phyloP scores from a whole-genome alignment of 2,888 invertebrate genomes.

The Geophilus truncorum region DNA sequence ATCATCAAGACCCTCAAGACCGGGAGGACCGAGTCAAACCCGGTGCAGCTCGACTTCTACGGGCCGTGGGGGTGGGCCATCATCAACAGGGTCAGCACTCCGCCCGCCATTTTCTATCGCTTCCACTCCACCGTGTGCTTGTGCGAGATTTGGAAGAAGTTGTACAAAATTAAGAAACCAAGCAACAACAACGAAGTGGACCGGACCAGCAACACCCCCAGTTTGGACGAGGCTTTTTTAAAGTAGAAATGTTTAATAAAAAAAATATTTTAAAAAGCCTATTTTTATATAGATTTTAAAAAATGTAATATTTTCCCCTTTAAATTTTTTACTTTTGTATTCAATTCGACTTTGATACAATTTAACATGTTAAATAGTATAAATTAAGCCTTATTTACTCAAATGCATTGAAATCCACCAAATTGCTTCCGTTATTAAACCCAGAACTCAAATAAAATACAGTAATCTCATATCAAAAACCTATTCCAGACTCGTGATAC shows the following conservation, averaged over 20 bases:
- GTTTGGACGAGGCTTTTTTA: neutral
- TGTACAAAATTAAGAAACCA: conserved; percentile 62
- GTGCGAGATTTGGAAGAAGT: conserved; percentile 93
- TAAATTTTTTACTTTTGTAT: neutral
- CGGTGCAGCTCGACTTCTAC: conserved; percentile 85
- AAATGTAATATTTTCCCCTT: no score
- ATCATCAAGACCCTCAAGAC: conserved; percentile 74
- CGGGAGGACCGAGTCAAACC: conserved; percentile 82
- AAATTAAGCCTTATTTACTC: no score
- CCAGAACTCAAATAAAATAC: no score
- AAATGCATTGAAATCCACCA: no score
- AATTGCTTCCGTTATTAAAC: no score
- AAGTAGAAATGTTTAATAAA: neutral
- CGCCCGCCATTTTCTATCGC: conserved; percentile 85
- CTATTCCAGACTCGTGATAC: no score
- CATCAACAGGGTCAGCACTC: conserved; percentile 90
- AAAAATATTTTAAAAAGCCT: no score
- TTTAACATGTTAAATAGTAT: no score
- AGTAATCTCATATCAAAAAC: no score
- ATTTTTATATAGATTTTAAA: neutral
- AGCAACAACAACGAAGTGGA: neutral
- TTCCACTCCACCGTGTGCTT: conserved; percentile 93
- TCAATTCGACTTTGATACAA: no score
- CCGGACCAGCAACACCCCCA: neutral
- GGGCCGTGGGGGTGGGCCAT: conserved; percentile 96